Base-by-base conservation (phyloP, 2,888 invertebrate species). In the Protodeltote pygarga region DNA sequence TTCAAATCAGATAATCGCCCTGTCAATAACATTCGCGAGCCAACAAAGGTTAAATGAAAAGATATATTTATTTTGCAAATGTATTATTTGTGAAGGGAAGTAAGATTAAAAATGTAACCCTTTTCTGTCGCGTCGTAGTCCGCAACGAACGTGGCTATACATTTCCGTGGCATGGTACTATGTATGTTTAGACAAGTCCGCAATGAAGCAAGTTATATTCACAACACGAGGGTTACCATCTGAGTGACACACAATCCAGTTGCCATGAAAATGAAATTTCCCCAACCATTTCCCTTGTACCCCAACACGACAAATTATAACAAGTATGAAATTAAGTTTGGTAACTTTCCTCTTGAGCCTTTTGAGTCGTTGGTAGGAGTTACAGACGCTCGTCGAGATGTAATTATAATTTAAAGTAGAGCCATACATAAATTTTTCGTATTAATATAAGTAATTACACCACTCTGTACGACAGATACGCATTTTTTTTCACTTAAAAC, bases 311-410 rank as follows among this genome's bases (percentile, higher is more conserved):
- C 69, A 67, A 73, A 67, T 69, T 62, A 59, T 55, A 69, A 64
- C 60, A 63, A 73, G 54, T 61, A 65, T 54, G 41, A 70, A 70
- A 70, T 65, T 71, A 66, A 59, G 63, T 66, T 67, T 65, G 33
- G 38, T 35, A 63, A 65, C 50, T 68, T 66, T 54, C 53, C 46
- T 47, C 40, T 13, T 27, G 27, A 24, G 34, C 37, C 42, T 25
- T 46, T 51, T 25, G 41, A 66, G 49, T 47, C 34, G 29, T 58
- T 28, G 33, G 21, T 24, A 49, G 13, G 27, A 50, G 21, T 52
- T 47, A 53, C 52, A 55, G 55, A 53, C 27, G 45, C 49, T 60
- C 25, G 46, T 16, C 25, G 24, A 37, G 39, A 53, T 54, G 40
- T 49, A 51, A 65, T 67, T 60, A 50, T 41, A 58, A 53, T 54